Evolutionary conservation across 2,797 vertebrate genomes (phyloP).

Genomic region (Morus bassanus): DNA sequence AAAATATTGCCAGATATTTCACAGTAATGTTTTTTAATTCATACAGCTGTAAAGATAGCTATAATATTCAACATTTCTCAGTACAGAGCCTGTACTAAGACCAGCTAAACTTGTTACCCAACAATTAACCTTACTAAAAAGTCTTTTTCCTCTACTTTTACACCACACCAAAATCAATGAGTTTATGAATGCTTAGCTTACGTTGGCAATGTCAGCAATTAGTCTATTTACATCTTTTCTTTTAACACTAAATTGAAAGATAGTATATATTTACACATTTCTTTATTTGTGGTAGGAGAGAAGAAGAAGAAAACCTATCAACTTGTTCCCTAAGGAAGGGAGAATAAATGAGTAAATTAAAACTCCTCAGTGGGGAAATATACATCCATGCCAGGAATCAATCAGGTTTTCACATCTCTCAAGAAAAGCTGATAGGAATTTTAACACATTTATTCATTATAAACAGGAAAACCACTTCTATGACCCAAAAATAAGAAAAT

Average conservation of each 20-base stretch:
- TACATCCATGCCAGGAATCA: not conserved
- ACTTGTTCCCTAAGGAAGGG: not conserved
- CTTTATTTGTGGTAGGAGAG: not conserved
- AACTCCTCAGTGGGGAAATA: not conserved
- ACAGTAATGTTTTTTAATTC: not conserved
- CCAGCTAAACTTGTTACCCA: not conserved
- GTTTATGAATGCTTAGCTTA: conserved; percentile 14
- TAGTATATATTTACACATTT: not conserved
- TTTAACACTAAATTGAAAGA: not conserved
- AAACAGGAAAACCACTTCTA: not conserved
- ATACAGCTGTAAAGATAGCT: not conserved
- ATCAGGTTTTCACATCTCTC: conserved; percentile 10
- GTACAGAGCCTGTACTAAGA: not conserved
- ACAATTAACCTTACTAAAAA: not conserved
- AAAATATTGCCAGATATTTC: not conserved
- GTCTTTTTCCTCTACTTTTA: not conserved
- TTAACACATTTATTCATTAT: conserved; percentile 41
- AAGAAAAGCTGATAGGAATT: conserved; percentile 1
- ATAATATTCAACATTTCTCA: not conserved
- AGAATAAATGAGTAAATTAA: not conserved
- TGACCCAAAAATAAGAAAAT: not conserved
- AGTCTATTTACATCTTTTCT: not conserved
- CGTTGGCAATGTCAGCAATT: not conserved
- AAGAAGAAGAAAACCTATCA: not conserved
- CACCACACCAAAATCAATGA: not conserved